A percentile compares a stretch with the other conserved stretches of the same genome.
Conservation (phyloP, 2,797 vertebrate genomes). For the Myotis vivesi region DNA sequence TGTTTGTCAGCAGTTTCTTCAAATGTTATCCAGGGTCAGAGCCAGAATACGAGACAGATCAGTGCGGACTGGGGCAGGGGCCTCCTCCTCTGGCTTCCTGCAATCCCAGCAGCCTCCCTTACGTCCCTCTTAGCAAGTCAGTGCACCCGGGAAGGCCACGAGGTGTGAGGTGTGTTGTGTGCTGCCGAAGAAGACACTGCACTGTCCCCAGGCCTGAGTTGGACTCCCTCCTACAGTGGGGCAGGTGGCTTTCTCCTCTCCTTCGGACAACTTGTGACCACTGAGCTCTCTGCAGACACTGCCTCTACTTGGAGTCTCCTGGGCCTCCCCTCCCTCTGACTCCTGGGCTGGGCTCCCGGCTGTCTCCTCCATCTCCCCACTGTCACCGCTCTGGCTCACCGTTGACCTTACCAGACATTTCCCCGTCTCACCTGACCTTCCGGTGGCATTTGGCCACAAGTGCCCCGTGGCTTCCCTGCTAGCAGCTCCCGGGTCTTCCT, state of each 20-base stretch:
- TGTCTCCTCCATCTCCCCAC: neutral
- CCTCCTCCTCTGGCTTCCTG: neutral
- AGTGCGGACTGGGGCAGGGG: neutral
- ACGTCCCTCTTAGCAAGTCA: neutral
- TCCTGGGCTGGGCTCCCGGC: neutral
- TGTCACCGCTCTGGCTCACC: neutral
- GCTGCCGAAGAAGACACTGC: neutral
- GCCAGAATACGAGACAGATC: neutral
- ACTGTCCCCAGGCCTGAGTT: neutral
- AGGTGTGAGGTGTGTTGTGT: neutral
- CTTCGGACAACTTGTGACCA: neutral
- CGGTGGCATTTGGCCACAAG: neutral
- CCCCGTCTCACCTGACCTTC: neutral
- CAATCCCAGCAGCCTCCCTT: neutral
- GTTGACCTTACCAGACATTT: neutral
- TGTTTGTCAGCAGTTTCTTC: slow-evolving; percentile 14
- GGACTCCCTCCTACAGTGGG: neutral
- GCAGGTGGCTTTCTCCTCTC: neutral
- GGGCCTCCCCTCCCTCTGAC: neutral
- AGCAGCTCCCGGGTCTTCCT: neutral
- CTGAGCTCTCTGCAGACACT: neutral
- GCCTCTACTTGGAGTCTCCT: neutral
- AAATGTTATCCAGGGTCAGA: neutral
- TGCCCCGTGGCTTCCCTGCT: neutral
- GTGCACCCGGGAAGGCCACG: neutral